Evolutionary conservation across 2,797 vertebrate species (phyloP).

Genomic region (Heterohyrax brucei): DNA sequence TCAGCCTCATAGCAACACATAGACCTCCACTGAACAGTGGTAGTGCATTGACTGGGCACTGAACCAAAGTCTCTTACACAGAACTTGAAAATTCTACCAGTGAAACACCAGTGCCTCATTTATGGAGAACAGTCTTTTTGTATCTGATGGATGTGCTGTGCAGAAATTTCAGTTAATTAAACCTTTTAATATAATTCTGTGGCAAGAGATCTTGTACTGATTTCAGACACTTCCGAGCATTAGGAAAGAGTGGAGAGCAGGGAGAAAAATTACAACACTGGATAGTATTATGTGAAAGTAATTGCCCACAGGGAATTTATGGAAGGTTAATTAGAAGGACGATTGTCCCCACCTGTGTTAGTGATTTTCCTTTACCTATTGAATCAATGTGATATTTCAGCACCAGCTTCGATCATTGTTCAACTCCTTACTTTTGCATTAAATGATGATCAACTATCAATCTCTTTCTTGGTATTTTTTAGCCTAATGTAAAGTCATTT

Average conservation of each 20-base stretch:
- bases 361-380: conserved; percentile 54
- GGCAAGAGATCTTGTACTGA: conserved; percentile 3
- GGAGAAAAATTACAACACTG: neutral
- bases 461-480: conserved; percentile 10
- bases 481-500: conserved; percentile 23
- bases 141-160: no score
- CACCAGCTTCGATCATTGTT: conserved; percentile 19
- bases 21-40: no score
- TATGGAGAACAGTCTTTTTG: no score
- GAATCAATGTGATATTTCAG: conserved; percentile 48
- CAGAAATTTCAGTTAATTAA: conserved; percentile 57
- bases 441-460: conserved; percentile 63
- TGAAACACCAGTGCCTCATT: no score
- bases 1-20: no score
- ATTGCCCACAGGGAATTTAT: conserved; percentile 33
- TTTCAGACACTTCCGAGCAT: conserved; percentile 63
- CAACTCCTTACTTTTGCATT: conserved; percentile 58
- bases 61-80: no score
- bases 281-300: conserved; percentile 30
- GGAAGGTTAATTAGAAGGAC: conserved; percentile 61
- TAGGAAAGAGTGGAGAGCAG: neutral
- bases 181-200: conserved; percentile 44
- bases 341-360: neutral
- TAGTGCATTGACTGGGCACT: no score
- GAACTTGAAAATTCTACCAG: no score